Percentiles rank a stretch among this genome's conserved stretches.
These are phyloP conservation scores for Neofelis nebulosa DNA, from an alignment of 2,113 vertebrate genomes.

Conservation along the genomic window DNA sequence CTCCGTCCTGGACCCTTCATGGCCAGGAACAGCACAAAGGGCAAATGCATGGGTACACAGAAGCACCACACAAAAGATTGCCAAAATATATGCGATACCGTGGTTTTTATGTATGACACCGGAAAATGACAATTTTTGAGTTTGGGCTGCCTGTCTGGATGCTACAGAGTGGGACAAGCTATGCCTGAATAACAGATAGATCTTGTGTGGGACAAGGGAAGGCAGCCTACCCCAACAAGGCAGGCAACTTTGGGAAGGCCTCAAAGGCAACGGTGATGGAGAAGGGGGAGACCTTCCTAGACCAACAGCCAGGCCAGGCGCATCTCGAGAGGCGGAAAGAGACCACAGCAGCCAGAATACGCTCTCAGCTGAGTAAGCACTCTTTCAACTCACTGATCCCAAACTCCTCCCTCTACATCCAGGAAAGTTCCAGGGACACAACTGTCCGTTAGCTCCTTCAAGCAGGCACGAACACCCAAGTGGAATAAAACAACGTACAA, in stretches of 20 bases:
- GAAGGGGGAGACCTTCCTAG: neutral
- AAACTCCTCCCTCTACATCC: neutral
- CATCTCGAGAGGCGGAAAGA: accelerated
- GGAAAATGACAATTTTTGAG: neutral
- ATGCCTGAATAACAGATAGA: neutral
- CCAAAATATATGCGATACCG: neutral
- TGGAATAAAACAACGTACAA: neutral
- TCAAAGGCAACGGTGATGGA: neutral
- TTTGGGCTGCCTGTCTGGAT: neutral
- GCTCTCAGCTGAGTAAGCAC: neutral
- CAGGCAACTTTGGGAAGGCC: neutral
- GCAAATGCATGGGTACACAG: neutral
- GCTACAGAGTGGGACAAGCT: neutral
- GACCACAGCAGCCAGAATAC: neutral
- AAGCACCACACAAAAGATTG: neutral
- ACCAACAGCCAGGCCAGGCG: neutral
- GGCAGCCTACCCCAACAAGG: neutral
- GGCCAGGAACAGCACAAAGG: neutral
- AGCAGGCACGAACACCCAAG: neutral
- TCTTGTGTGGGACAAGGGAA: neutral
- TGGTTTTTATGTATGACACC: neutral
- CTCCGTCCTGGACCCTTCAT: neutral
- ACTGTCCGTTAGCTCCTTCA: neutral
- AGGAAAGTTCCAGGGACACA: neutral
- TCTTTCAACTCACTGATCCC: neutral